A percentile compares a stretch with the other conserved stretches of the same genome.
Evolutionary conservation across 1,140 invertebrate species (phyloP).

Genomic region (Leptonema lineaticorne): DNA sequence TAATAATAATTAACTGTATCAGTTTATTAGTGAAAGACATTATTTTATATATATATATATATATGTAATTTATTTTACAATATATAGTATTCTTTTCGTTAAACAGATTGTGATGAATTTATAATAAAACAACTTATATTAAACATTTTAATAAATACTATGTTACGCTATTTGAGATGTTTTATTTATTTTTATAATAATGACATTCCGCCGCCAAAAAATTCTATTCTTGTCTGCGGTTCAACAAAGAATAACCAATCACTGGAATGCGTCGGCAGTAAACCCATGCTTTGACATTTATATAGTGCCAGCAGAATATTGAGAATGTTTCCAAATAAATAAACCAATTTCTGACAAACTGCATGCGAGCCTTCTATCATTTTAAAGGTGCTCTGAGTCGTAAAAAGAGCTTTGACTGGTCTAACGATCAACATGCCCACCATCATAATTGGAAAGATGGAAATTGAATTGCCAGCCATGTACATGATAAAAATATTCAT

Average conservation of each 20-base stretch:
- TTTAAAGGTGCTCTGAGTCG: slow-evolving; percentile 90
- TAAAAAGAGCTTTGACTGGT: slow-evolving; percentile 92
- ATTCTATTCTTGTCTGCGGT: slow-evolving; percentile 83
- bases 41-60: slow-evolving; percentile 47
- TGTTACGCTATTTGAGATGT: slow-evolving; percentile 1
- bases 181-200: slow-evolving; percentile 55
- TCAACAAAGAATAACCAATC: slow-evolving; percentile 99
- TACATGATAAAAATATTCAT: slow-evolving; percentile 99
- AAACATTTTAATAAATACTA: slow-evolving; percentile 18
- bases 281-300: slow-evolving; percentile 98
- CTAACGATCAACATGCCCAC: slow-evolving; percentile 97
- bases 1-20: slow-evolving; percentile 31
- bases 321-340: slow-evolving; percentile 91
- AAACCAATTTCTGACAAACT: slow-evolving; percentile 90
- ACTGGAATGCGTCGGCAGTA: slow-evolving; percentile 95
- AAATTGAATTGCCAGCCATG: slow-evolving; percentile 99
- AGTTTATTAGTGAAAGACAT: slow-evolving; percentile 43
- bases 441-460: slow-evolving; percentile 99
- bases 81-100: slow-evolving; percentile 42
- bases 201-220: slow-evolving; percentile 81
- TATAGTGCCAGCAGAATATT: slow-evolving; percentile 93
- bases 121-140: slow-evolving; percentile 14
- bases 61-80: slow-evolving; percentile 41
- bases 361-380: slow-evolving; percentile 94
- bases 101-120: neutral